Percentiles rank a stretch among this genome's conserved stretches.
These are phyloP conservation scores for Corvus cornix DNA, from an alignment of 2,113 vertebrate genomes.

Conservation along the genomic window DNA sequence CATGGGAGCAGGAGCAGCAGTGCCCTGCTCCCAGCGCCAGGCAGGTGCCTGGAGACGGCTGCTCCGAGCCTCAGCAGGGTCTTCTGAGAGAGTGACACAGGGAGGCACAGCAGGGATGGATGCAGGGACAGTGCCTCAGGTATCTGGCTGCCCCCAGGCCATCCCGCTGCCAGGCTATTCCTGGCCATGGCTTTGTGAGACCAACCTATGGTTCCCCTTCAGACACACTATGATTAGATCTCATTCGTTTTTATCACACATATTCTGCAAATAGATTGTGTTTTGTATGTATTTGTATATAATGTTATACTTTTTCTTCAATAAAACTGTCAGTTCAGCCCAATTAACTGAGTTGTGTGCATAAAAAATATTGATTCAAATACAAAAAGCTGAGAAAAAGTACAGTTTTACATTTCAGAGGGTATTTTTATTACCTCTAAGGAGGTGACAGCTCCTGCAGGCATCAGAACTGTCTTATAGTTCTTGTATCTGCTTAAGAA, in stretches of 20 bases:
- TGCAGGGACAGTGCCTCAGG: background rate
- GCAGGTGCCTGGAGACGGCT: background rate
- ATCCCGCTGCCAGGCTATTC: background rate
- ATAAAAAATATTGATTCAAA: background rate
- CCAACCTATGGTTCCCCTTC: background rate
- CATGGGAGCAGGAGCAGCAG: background rate
- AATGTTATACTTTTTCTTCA: background rate
- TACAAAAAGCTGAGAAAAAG: background rate
- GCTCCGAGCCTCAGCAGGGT: fast-evolving
- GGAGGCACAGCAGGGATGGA: background rate
- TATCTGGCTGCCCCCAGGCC: background rate
- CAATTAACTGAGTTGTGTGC: too few relatives aligned
- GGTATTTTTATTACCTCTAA: background rate
- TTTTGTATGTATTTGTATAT: background rate
- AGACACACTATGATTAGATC: background rate
- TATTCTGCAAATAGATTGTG: fast-evolving
- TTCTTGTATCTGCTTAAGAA: background rate
- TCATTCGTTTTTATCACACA: background rate
- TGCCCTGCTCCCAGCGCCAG: background rate
- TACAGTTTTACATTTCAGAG: background rate
- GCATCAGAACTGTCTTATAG: background rate
- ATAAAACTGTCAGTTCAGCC: background rate
- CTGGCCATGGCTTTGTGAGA: fast-evolving
- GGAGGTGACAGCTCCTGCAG: background rate
- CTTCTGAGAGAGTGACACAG: background rate